These are phyloP conservation scores for Heterocephalus glaber DNA, from an alignment of 2,113 vertebrate species.

Conservation along the genomic window DNA sequence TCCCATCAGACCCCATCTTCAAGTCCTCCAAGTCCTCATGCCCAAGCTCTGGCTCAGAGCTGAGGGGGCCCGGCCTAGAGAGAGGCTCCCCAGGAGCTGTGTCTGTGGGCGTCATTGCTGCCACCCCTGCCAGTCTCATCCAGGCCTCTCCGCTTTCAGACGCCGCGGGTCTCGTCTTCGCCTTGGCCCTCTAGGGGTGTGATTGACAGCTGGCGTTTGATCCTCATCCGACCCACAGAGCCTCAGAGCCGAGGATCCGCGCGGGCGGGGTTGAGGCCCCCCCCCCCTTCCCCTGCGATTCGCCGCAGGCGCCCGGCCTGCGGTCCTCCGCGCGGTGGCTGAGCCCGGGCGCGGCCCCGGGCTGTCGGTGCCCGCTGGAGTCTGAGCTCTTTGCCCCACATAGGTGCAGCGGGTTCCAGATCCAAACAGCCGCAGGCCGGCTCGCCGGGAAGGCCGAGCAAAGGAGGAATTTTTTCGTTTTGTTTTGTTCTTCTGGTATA, in stretches of 20 bases:
- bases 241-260: neutral
- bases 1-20: conserved; percentile 93
- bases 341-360: neutral
- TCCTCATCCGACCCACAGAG: conserved; percentile 78
- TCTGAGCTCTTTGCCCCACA: neutral
- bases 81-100: conserved; percentile 60
- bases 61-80: conserved; percentile 64
- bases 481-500: neutral
- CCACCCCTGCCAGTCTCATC: conserved; percentile 90
- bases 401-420: neutral
- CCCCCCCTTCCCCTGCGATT: neutral
- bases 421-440: neutral
- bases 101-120: conserved; percentile 85
- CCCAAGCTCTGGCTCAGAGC: conserved; percentile 88
- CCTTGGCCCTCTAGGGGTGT: conserved; percentile 21
- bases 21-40: conserved; percentile 87
- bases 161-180: conserved; percentile 85
- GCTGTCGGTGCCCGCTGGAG: neutral
- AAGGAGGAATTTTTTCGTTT: neutral
- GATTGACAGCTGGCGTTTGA: conserved; percentile 94
- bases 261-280: neutral
- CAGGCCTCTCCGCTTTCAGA: conserved; percentile 86
- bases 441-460: neutral
- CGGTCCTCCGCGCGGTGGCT: no score
- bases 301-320: no score